Evolutionary conservation across 2,797 vertebrate genomes (phyloP), one percentile per base, ranked within the genome.

Genomic region (Enteromius argenteus): DNA sequence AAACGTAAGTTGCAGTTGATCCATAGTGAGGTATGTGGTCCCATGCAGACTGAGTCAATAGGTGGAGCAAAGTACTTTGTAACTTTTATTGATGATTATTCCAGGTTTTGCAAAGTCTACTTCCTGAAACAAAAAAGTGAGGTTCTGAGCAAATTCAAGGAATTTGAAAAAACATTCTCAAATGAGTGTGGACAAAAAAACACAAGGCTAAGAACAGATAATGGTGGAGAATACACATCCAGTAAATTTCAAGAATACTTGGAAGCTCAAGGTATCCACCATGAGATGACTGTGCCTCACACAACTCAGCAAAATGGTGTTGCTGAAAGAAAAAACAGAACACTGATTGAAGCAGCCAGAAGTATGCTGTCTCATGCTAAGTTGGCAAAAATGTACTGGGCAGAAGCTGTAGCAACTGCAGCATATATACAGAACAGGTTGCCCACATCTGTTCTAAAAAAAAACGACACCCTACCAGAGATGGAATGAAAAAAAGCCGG

Each of bases 31-130:
- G 44, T 44, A 2, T 44, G 44, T 44, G 44, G 44, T 44, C 11
- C 44, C 11, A 44, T 44, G 44, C 44, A 44, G 44, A 44, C 44
- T 44, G 44, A 84, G 53, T 84, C 64, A 1, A 68, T 76, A 56
- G 44, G 84, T 67, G 68, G 79, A 64, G 1, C 67, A 81, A 90
- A 88, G 17, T 90, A 90, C 4, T 89, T 89, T 0, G 85, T 90
- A n/a, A 88, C 86, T n/a, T 91, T 90, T 5, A 90, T 85, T 21
- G 84, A 90, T 87, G 86, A 88, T 3, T 90, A 71, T 6, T 88
- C 82, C 0, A 80, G 84, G 80, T 89, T 30, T 14, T 75, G 73
- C 51, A 60, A 76, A 14, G 32, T 77, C 8, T 60, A 60, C 53
- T 60, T 77, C 1, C 13, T 77, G 74, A 77, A 60, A 13, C 74